Base-by-base conservation (phyloP, 2,797 vertebrate genomes). In the Psittacula echo region DNA sequence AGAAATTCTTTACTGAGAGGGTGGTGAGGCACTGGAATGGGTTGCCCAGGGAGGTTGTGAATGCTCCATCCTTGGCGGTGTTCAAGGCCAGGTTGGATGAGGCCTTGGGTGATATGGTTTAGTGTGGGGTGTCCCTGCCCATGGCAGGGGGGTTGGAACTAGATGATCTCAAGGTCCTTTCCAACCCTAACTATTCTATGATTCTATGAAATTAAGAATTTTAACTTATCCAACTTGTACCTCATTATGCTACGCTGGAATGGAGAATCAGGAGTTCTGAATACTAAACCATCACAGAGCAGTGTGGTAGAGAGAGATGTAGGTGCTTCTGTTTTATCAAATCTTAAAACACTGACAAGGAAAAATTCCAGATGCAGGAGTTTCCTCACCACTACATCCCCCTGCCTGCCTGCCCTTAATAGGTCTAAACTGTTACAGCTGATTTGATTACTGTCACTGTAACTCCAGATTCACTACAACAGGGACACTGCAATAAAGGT, bases 401-500 rank as follows among this genome's bases (percentile, higher is more conserved):
- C 22, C n/a, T 9, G 11, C 7, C 9, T 8, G 7, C 10, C 23
- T n/a, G 29, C 9, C 60, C 2, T 2, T 6, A 20, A 18, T 13
- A 19, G n/a, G 23, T 39, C 51, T 42, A 34, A 29, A 39, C 41
- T 78, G 41, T 51, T 20, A 32, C 32, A 61, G 32, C n/a, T 13
- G 23, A 53, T 68, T 51, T 45, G 26, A 85, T 42, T 29, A 68
- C 30, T 9, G 14, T 27, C 48, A 8, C 53, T 11, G 32, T 16
- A 16, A 58, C 54, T 64, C 42, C 58, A 61, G 68, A 81, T 48
- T 86, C 41, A 81, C 6, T 1, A 83, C 34, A 87, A 81, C 61
- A 70, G 16, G 48, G 48, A 86, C 54, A 54, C 21, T 37, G 54
- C 76, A 91, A 73, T 81, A 71, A 77, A 81, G 23, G 37, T 74